Conservation (phyloP, 1,140 invertebrate species). For the Bombus haemorrhoidalis region DNA sequence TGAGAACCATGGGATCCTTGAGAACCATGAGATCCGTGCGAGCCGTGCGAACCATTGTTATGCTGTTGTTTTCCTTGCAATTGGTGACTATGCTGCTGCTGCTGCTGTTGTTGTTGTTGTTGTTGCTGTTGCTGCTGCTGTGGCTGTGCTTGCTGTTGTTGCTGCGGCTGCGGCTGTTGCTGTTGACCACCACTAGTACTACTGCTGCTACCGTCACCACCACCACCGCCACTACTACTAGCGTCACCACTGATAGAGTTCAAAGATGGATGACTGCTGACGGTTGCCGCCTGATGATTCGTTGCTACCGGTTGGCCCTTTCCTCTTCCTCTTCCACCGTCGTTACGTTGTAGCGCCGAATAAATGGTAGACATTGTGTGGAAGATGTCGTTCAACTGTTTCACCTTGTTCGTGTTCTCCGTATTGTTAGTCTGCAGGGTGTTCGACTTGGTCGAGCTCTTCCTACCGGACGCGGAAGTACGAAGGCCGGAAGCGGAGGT, state of each 20-base stretch:
- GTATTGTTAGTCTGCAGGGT: conserved; percentile 47
- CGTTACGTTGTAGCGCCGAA: conserved; percentile 21
- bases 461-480: conserved; percentile 62
- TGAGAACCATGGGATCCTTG: conserved; percentile 72
- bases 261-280: conserved; percentile 47
- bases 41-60: conserved; percentile 54
- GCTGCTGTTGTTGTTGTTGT: not conserved
- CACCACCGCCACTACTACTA: conserved; percentile 51
- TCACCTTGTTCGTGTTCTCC: conserved; percentile 42
- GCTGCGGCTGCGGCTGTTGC: not conserved
- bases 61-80: conserved; percentile 58
- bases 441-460: conserved; percentile 60
- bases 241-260: conserved; percentile 42
- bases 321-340: not conserved
- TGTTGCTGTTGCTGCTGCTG: not conserved
- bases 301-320: conserved; percentile 14
- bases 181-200: conserved; percentile 41
- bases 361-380: conserved; percentile 21
- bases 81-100: conserved; percentile 52
- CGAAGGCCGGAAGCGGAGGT: too few species aligned
- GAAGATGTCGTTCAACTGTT: conserved; percentile 35
- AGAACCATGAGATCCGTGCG: conserved; percentile 63
- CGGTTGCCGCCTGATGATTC: conserved; percentile 48
- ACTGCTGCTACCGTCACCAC: conserved; percentile 40
- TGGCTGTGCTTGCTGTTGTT: not conserved